Conservation (phyloP, 1,140 invertebrate species). For the Lepidurus couesii region DNA sequence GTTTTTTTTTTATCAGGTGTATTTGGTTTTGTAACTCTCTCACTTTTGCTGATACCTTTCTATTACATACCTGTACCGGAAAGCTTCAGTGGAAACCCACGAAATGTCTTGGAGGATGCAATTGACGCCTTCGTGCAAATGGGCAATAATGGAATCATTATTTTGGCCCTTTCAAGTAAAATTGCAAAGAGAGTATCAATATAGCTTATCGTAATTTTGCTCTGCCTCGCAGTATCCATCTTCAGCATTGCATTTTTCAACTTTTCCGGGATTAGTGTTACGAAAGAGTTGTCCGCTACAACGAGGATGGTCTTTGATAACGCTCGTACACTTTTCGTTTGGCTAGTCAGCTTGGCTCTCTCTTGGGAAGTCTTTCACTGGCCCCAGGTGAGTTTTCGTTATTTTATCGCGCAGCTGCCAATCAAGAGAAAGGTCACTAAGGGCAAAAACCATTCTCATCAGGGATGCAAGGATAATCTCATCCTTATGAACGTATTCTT, state of each 20-base stretch:
- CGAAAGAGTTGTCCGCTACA: constrained; percentile 85
- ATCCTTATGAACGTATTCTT: neutral
- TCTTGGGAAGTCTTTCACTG: constrained; percentile 73
- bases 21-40: constrained; percentile 75
- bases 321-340: constrained; percentile 81
- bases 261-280: constrained; percentile 90
- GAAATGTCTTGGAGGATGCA: constrained; percentile 74
- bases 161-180: constrained; percentile 48
- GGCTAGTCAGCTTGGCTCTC: constrained; percentile 67
- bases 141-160: constrained; percentile 55
- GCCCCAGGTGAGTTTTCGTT: constrained; percentile 55
- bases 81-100: constrained; percentile 69
- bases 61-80: constrained; percentile 70
- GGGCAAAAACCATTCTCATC: neutral
- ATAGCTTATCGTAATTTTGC: neutral
- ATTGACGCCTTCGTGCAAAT: constrained; percentile 79
- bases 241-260: constrained; percentile 94
- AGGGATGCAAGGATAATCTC: neutral
- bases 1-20: constrained; percentile 52
- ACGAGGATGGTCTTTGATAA: constrained; percentile 89
- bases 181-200: neutral
- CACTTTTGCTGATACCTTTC: constrained; percentile 68
- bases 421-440: neutral
- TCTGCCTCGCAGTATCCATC: constrained; percentile 59
- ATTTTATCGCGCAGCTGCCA: neutral